Conservation (phyloP, 2,888 invertebrate species). For the Acrocyrtus sp. region DNA sequence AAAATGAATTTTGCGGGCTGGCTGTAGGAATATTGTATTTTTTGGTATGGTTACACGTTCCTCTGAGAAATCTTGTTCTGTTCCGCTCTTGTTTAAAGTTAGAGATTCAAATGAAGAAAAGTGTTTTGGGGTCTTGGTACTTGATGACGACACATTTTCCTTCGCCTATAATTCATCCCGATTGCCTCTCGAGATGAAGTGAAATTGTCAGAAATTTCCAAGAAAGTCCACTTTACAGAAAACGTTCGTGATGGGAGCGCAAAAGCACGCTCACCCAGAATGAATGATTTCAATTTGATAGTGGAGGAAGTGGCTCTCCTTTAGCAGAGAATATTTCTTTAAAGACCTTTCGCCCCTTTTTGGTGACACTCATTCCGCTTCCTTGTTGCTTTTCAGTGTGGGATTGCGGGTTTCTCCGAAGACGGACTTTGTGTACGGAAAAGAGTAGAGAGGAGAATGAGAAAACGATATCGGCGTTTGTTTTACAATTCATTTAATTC, state of each 20-base stretch:
- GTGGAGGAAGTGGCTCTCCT: too few species aligned
- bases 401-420: neutral
- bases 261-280: too few species aligned
- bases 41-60: neutral
- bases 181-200: neutral
- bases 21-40: too few species aligned
- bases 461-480: constrained; percentile 53
- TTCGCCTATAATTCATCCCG: neutral
- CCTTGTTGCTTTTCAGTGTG: neutral
- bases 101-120: too few species aligned
- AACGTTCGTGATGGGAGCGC: neutral
- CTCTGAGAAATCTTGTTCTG: neutral
- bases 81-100: neutral
- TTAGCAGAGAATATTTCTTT: neutral
- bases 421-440: too few species aligned
- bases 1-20: neutral
- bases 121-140: neutral
- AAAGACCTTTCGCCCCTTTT: too few species aligned
- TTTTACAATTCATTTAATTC: constrained; percentile 55
- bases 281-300: neutral
- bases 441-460: neutral
- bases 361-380: neutral
- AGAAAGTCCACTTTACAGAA: too few species aligned
- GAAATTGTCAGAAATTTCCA: neutral
- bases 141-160: neutral